Evolutionary conservation across 2,113 vertebrate species (phyloP).

Genomic region (pig (Sus scrofa)): T2T-Sscrofa CM000812.6:192319001-192319500

Average conservation of each 20-base stretch:
- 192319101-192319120: conserved; percentile 48
- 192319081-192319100: not conserved
- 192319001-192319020: conserved; percentile 27
- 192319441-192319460: conserved; percentile 23
- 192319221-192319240: not conserved
- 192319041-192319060: accelerated
- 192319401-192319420: not conserved
- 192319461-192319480: not conserved
- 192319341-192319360: not conserved
- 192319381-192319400: conserved; percentile 24
- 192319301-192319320: conserved; percentile 25
- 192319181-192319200: not conserved
- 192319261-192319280: conserved; percentile 50
- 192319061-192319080: not conserved
- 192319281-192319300: not conserved
- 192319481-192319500: not conserved
- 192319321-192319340: not conserved
- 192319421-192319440: conserved; percentile 21
- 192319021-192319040: not conserved
- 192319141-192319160: conserved; percentile 50
- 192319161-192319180: not conserved
- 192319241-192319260: conserved; percentile 37
- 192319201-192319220: not conserved
- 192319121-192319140: conserved; percentile 27
- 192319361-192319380: conserved; percentile 37